Percentiles rank a stretch among this genome's conserved stretches.
phyloP scores from a whole-genome alignment of 1,140 invertebrate genomes.

The Drosophila sproati region DNA sequence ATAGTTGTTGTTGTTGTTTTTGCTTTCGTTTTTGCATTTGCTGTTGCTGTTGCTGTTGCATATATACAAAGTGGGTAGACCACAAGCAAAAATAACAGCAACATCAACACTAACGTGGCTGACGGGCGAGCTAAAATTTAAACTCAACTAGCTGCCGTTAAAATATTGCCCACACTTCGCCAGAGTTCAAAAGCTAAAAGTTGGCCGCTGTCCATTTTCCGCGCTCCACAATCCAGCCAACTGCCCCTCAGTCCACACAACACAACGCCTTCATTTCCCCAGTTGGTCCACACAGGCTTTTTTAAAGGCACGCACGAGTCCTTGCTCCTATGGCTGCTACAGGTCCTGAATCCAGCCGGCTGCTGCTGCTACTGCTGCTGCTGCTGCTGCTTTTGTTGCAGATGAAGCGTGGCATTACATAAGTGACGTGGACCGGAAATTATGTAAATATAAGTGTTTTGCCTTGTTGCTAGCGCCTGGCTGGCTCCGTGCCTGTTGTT shows the following conservation, averaged over 20 bases:
- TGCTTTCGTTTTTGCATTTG: too few species aligned
- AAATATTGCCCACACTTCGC: conserved; percentile 69
- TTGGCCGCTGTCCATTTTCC: conserved; percentile 33
- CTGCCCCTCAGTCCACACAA: neutral
- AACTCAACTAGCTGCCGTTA: conserved; percentile 71
- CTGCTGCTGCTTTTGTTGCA: conserved; percentile 43
- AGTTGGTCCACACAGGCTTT: conserved; percentile 61
- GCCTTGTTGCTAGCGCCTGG: conserved; percentile 36
- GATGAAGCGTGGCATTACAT: conserved; percentile 75
- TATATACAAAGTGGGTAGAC: conserved; percentile 50
- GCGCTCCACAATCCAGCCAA: neutral
- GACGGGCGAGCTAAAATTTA: conserved; percentile 50
- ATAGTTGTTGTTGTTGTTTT: conserved; percentile 9
- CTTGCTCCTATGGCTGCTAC: conserved; percentile 11
- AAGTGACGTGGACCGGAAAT: conserved; percentile 78
- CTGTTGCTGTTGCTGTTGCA: conserved; percentile 1
- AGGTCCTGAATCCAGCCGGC: conserved; percentile 4
- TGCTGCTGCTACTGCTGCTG: conserved; percentile 3
- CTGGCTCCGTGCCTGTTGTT: neutral
- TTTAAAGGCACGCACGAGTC: conserved; percentile 25
- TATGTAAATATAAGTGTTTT: conserved; percentile 81
- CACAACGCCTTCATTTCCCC: conserved; percentile 27
- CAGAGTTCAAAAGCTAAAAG: conserved; percentile 55
- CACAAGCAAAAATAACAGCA: conserved; percentile 29
- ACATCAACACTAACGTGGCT: conserved; percentile 21